Base-by-base conservation (phyloP, 2,888 invertebrate species). In the Melanchra persicariae region DNA sequence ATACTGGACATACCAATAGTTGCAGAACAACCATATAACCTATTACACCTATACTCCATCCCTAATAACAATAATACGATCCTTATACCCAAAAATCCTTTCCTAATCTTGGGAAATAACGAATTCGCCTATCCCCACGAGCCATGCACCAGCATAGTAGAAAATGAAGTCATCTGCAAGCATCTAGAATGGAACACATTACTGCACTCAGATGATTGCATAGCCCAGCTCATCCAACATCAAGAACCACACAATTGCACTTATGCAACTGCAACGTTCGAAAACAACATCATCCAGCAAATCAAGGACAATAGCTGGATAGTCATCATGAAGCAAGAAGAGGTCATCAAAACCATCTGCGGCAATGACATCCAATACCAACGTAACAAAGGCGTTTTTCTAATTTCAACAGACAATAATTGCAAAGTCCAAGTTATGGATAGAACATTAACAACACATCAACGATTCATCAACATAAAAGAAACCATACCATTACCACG, bases 91-190 rank as follows among this genome's bases (percentile, higher is more conserved):
- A 77, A 85, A 75, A 77, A 85, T 40, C 84, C 81, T 19, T 22
- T 22, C 82, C 74, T 85, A 26, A 67, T 86, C 81, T 83, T 85
- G 81, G 83, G 82, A 69, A 85, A n/a, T n/a, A n/a, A n/a, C n/a
- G n/a, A n/a, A n/a, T n/a, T n/a, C n/a, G n/a, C n/a, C n/a, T n/a
- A n/a, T 24, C 87, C 85, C 7, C 79, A 69, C 34, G 84, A 87
- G 70, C 61, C 76, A 55, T 87, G 83, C 60, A 71, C 22, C 17
- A 55, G 26, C 1, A 81, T 86, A 30, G 62, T 24, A 17, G 81
- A 83, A 12, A 51, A 81, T 2, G 69, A 78, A 8, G 74, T 77
- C 8, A 75, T 82, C 47, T 65, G 82, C 63, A 83, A 69, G 47
- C 87, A 85, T 30, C 65, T n/a, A n/a, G n/a, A n/a, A n/a, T n/a